A percentile compares a stretch with the other conserved stretches of the same genome.
These are phyloP conservation scores for Orussus abietinus DNA, from an alignment of 1,140 invertebrate genomes.

Conservation along the genomic window DNA sequence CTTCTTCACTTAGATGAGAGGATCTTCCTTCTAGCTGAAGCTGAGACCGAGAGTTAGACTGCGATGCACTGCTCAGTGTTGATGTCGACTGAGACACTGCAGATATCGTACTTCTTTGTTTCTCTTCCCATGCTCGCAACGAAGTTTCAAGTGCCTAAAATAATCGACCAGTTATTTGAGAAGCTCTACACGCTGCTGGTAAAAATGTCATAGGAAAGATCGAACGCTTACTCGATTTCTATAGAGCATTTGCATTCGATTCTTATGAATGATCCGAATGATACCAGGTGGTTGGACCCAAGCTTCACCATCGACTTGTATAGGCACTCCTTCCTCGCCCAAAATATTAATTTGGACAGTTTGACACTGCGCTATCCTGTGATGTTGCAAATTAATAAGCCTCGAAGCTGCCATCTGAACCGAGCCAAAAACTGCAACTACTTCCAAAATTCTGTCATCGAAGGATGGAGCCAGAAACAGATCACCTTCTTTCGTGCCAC, in stretches of 20 bases:
- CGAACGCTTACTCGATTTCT: conserved; percentile 73
- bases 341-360: conserved; percentile 93
- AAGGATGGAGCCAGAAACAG: conserved; percentile 84
- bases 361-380: conserved; percentile 94
- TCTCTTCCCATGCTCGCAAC: conserved; percentile 90
- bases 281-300: conserved; percentile 97
- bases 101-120: conserved; percentile 66
- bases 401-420: conserved; percentile 96
- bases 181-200: not conserved
- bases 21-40: conserved; percentile 32
- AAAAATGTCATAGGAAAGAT: not conserved
- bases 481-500: conserved; percentile 84
- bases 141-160: conserved; percentile 79
- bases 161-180: conserved; percentile 13
- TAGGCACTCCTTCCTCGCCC: conserved; percentile 83
- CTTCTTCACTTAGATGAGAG: conserved; percentile 60
- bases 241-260: conserved; percentile 92
- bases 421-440: conserved; percentile 94
- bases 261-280: conserved; percentile 94
- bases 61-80: conserved; percentile 36
- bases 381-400: conserved; percentile 91
- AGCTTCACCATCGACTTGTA: conserved; percentile 95
- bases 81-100: conserved; percentile 44
- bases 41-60: conserved; percentile 30
- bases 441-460: conserved; percentile 90